Base-by-base conservation (phyloP, 2,797 vertebrate genomes). In the Karalla daura region DNA sequence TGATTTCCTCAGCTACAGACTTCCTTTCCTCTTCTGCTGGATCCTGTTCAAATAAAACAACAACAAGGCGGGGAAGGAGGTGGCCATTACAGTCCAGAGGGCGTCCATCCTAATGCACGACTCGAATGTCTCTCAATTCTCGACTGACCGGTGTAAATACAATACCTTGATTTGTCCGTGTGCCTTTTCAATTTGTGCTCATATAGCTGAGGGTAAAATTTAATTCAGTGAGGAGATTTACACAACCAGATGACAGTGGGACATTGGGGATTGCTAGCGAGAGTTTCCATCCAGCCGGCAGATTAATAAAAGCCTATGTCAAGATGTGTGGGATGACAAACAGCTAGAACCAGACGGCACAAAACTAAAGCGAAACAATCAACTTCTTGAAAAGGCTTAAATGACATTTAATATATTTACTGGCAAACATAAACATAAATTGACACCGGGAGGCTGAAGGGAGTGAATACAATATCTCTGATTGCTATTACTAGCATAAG, bases 341-440 rank as follows among this genome's bases (percentile, higher is more conserved):
- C 75, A 63, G 70, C 54, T 15, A 83, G 66, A 74, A 84, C 59
- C 79, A 89, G 69, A 80, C 54, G 27, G 64, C 54, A 62, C 58
- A 59, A 84, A 88, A 85, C 72, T 71, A 85, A 86, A 83, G 79
- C 70, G 77, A 89, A 87, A 88, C 83, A 92, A 91, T 87, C 83
- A 87, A 86, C 86, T 90, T 88, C 86, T 83, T 83, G 82, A 91
- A 89, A 82, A 78, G 80, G 73, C 84, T 89, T 91, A 92, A 94
- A 91, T 88, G 80, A 90, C 90, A 90, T 91, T 93, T 91, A 92
- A 91, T 90, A 91, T 89, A 88, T 92, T 91, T 92, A 90, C 89
- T 84, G 84, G 87, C 80, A 90, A 89, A 92, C 88, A 90, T 84
- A 91, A 92, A 93, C 91, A 91, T 87, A 87, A 91, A 92, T 83